Percentiles rank a stretch among this genome's conserved stretches.
Conservation (phyloP, 2,113 vertebrate genomes). For the Rhea americana region DNA sequence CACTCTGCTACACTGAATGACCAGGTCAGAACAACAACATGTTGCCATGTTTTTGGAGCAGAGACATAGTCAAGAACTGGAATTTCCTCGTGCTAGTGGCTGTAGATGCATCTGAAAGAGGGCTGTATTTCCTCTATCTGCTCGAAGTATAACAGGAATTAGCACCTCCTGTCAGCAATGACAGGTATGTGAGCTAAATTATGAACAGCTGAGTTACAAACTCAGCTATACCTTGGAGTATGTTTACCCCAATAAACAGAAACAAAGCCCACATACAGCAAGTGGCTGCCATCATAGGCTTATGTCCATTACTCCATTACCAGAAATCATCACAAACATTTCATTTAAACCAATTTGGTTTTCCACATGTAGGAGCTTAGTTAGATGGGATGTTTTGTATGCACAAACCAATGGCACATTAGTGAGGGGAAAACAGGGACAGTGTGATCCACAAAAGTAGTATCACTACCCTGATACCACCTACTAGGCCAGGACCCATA, state of each 20-base stretch:
- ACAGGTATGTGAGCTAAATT: neutral
- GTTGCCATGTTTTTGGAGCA: neutral
- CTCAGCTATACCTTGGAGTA: neutral
- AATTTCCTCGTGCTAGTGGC: neutral
- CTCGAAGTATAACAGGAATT: neutral
- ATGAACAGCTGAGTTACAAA: neutral
- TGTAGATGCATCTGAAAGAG: neutral
- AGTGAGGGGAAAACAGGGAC: neutral
- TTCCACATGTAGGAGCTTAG: neutral
- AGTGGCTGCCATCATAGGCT: neutral
- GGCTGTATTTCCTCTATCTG: neutral
- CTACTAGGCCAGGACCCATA: neutral
- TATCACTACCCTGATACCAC: neutral
- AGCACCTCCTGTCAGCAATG: neutral
- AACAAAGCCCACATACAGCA: neutral
- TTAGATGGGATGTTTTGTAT: neutral
- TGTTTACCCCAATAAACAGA: neutral
- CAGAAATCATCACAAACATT: neutral
- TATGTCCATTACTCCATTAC: neutral
- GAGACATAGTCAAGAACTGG: accelerated
- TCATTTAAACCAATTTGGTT: neutral
- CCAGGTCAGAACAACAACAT: neutral
- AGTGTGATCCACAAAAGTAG: neutral
- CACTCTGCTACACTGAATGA: neutral
- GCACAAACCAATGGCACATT: neutral